Percentiles rank a stretch among this genome's conserved stretches.
Evolutionary conservation across 2,113 vertebrate species (phyloP).

Genomic region (Tympanuchus pallidicinctus): DNA sequence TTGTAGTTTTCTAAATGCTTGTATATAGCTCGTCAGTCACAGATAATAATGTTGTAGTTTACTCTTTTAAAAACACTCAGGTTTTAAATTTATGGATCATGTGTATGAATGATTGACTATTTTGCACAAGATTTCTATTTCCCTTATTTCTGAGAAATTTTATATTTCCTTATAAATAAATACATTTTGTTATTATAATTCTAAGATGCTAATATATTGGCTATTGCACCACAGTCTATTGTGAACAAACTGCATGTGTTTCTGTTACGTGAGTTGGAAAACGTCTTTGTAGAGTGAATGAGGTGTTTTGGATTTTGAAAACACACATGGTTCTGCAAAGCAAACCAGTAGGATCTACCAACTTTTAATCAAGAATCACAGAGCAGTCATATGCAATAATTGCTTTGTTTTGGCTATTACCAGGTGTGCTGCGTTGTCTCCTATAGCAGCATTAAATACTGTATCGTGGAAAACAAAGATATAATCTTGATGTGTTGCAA

Average conservation of each 20-base stretch:
- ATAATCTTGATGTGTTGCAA: background rate
- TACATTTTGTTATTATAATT: background rate
- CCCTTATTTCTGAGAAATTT: background rate
- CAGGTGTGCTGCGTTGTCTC: background rate
- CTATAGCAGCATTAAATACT: background rate
- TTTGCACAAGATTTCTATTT: background rate
- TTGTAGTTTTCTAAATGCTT: background rate
- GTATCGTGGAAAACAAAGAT: background rate
- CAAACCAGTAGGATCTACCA: background rate
- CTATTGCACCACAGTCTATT: background rate
- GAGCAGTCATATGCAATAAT: background rate
- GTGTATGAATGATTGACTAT: background rate
- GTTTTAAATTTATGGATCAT: background rate
- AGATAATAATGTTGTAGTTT: background rate
- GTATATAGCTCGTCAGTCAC: background rate
- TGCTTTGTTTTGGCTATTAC: background rate
- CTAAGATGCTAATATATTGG: background rate
- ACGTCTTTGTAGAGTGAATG: background rate
- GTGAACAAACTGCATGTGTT: background rate
- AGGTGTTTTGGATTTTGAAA: background rate
- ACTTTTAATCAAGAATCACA: background rate
- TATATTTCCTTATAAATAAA: background rate
- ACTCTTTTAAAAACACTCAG: background rate
- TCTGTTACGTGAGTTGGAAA: background rate
- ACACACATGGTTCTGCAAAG: background rate